A percentile compares a stretch with the other conserved stretches of the same genome.
Conservation (phyloP, 2,888 invertebrate species). For the Adelognathus sp. region DNA sequence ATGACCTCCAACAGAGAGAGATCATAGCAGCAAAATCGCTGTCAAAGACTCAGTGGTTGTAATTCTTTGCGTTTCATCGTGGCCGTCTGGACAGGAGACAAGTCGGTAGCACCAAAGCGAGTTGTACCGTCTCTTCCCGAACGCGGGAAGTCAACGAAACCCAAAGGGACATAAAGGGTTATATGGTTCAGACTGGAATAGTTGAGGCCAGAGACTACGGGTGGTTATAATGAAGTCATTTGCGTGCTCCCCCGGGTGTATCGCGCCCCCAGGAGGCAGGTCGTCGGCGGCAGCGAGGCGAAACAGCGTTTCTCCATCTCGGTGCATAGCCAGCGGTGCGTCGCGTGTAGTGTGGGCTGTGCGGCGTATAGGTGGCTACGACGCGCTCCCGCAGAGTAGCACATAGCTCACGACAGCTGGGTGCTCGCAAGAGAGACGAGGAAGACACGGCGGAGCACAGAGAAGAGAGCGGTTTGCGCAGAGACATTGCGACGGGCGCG, state of each 20-base stretch:
- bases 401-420: slow-evolving; percentile 14
- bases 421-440: slow-evolving; percentile 7
- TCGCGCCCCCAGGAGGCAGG: slow-evolving; percentile 35
- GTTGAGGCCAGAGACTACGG: slow-evolving; percentile 53
- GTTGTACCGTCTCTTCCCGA: neutral
- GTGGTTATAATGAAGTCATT: slow-evolving; percentile 76
- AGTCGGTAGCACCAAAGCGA: slow-evolving; percentile 6
- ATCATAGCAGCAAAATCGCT: neutral
- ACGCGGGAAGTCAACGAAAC: slow-evolving; percentile 13
- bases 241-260: slow-evolving; percentile 67
- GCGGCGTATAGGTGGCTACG: slow-evolving; percentile 17
- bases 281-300: slow-evolving; percentile 32
- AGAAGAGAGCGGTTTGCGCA: neutral
- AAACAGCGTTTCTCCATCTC: slow-evolving; percentile 29
- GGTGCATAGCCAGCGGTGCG: neutral
- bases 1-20: neutral
- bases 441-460: neutral
- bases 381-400: slow-evolving; percentile 2
- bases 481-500: slow-evolving; percentile 47
- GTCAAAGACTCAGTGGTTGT: neutral
- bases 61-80: neutral
- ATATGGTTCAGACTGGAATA: slow-evolving; percentile 7
- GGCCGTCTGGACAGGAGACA: neutral
- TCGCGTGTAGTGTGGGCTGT: slow-evolving; percentile 15
- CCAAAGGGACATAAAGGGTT: neutral